Conservation (phyloP, 2,113 vertebrate genomes). For the Fulmarus glacialis region DNA sequence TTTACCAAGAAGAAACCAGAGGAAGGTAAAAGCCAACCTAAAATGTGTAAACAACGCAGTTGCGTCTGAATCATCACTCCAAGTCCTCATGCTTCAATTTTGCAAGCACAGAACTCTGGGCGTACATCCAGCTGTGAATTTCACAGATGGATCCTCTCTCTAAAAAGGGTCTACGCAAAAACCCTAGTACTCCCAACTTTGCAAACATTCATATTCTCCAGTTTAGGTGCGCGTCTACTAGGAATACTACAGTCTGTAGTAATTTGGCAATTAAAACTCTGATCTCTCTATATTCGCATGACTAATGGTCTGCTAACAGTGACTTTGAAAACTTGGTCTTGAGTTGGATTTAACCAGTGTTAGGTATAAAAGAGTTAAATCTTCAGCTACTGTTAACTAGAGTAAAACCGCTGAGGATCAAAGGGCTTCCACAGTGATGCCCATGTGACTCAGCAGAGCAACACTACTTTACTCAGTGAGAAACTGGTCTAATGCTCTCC, state of each 20-base stretch:
- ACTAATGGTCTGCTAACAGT: not conserved
- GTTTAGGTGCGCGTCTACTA: not conserved
- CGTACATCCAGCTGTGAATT: not conserved
- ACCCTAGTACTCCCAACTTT: not conserved
- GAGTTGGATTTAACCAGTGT: not conserved
- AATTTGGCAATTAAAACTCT: not conserved
- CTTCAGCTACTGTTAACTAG: not conserved
- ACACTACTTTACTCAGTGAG: not conserved
- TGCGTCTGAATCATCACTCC: not conserved
- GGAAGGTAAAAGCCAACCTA: not conserved
- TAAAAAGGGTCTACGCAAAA: not conserved
- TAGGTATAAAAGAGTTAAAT: not conserved
- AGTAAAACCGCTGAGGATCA: not conserved
- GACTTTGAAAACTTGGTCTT: not conserved
- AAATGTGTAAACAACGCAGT: not conserved
- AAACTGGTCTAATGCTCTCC: not conserved
- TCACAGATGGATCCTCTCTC: not conserved
- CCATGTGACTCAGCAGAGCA: not conserved
- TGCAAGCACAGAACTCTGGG: constrained; percentile 23
- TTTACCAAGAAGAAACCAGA: not conserved
- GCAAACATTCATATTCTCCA: not conserved
- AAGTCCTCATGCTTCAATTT: not conserved
- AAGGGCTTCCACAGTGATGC: not conserved
- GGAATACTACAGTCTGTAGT: not conserved
- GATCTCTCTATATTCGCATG: not conserved